A percentile compares a stretch with the other conserved stretches of the same genome.
These are phyloP conservation scores for Phrynocephalus vlangalii DNA, from an alignment of 2,797 vertebrate species.

Conservation along the genomic window DNA sequence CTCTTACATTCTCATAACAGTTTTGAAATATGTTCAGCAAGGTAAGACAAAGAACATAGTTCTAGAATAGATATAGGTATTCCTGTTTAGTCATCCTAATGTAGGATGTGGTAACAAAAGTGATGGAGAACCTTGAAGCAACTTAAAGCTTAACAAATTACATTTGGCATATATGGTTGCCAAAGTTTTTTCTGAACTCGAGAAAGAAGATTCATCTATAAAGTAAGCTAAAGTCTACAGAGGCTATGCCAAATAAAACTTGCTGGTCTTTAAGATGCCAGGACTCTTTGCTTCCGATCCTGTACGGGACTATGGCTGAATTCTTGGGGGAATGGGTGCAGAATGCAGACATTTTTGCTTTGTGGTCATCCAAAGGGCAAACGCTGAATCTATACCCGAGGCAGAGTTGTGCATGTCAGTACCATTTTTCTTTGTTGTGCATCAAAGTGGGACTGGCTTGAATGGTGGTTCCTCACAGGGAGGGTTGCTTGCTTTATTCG, in stretches of 20 bases:
- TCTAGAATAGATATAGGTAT: not conserved
- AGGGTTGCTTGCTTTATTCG: not conserved
- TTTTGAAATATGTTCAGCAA: conserved; percentile 8
- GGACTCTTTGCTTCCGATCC: no score
- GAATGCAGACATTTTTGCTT: not conserved
- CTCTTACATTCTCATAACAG: not conserved
- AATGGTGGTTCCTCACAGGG: not conserved
- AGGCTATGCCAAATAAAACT: not conserved
- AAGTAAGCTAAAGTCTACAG: not conserved
- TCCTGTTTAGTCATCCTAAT: not conserved
- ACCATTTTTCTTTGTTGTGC: not conserved
- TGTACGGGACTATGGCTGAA: not conserved
- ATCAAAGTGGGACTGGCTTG: not conserved
- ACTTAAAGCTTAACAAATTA: no score
- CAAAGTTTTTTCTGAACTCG: not conserved
- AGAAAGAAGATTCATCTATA: not conserved
- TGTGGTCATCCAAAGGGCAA: not conserved
- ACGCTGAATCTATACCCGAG: not conserved
- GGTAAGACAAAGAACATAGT: not conserved
- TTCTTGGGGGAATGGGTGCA: not conserved
- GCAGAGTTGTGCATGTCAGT: not conserved
- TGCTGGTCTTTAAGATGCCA: not conserved
- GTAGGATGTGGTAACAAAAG: no score
- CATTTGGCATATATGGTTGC: no score
- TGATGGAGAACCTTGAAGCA: no score